phyloP scores from a whole-genome alignment of 2,888 invertebrate genomes.

The Sylvicola cinctus region DNA sequence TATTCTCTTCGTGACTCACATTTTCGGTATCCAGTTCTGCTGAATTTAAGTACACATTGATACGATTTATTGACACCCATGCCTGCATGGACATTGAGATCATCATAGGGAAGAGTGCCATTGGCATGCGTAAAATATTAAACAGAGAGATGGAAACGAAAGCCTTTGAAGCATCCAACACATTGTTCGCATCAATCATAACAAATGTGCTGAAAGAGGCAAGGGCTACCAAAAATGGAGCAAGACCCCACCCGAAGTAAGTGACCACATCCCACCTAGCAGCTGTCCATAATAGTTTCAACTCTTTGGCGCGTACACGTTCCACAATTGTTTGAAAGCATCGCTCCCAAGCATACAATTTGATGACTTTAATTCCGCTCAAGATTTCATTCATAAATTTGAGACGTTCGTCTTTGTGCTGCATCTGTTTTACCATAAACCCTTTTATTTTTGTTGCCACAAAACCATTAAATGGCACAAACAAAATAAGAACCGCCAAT shows the following conservation, averaged over 20 bases:
- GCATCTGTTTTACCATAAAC: constrained; percentile 24
- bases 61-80: constrained; percentile 30
- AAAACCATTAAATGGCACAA: constrained; percentile 27
- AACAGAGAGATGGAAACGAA: constrained; percentile 35
- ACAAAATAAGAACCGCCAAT: constrained; percentile 29
- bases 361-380: constrained; percentile 25
- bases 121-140: constrained; percentile 28
- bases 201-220: constrained; percentile 22
- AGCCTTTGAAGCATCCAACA: constrained; percentile 28
- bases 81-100: constrained; percentile 10
- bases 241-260: constrained; percentile 36
- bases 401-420: constrained; percentile 27
- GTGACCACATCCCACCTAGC: constrained; percentile 31
- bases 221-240: constrained; percentile 32
- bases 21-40: constrained; percentile 29
- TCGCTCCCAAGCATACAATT: constrained; percentile 37
- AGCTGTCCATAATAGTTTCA: constrained; percentile 30
- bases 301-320: constrained; percentile 32
- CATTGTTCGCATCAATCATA: constrained; percentile 19
- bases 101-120: constrained; percentile 4
- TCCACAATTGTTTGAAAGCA: constrained; percentile 33
- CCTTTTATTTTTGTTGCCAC: constrained; percentile 17
- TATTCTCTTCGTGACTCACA: constrained; percentile 17
- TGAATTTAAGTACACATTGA: constrained; percentile 31
- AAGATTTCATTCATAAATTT: too few species aligned